A percentile compares a stretch with the other conserved stretches of the same genome.
phyloP scores from a whole-genome alignment of 1,140 invertebrate species.

The Archivesica marissinica region DNA sequence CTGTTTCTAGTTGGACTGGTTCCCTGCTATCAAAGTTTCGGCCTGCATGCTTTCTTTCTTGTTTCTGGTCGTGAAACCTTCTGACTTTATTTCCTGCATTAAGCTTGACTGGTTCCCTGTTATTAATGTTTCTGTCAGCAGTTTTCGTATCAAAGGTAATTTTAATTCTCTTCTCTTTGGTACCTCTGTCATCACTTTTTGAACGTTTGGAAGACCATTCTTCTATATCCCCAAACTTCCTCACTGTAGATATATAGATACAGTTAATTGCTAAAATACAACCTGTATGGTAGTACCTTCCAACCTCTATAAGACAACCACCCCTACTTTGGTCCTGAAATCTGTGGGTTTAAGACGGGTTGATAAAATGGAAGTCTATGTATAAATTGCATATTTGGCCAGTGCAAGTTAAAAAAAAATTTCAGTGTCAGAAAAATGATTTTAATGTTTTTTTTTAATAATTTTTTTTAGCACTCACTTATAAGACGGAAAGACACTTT shows the following conservation, averaged over 20 bases:
- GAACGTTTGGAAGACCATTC: not conserved
- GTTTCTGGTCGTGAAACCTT: not conserved
- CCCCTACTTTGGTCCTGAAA: not conserved
- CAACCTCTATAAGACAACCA: not conserved
- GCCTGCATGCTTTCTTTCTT: too few species aligned
- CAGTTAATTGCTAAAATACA: not conserved
- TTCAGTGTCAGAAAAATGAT: too few species aligned
- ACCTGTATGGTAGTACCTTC: not conserved
- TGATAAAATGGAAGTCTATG: not conserved
- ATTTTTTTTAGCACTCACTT: too few species aligned
- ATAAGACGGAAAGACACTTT: too few species aligned
- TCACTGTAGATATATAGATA: not conserved
- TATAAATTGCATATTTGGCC: too few species aligned
- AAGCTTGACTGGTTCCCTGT: not conserved
- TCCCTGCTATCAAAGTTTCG: not conserved
- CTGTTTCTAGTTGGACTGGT: not conserved
- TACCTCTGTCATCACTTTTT: not conserved
- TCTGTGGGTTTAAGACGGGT: not conserved
- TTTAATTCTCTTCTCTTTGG: not conserved
- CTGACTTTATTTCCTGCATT: not conserved
- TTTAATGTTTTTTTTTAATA: too few species aligned
- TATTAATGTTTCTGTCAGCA: not conserved
- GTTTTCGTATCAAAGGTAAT: not conserved
- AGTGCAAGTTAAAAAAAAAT: too few species aligned
- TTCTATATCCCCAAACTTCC: not conserved